These are phyloP conservation scores for Tetropium fuscum DNA, from an alignment of 2,888 invertebrate genomes.

Conservation along the genomic window DNA sequence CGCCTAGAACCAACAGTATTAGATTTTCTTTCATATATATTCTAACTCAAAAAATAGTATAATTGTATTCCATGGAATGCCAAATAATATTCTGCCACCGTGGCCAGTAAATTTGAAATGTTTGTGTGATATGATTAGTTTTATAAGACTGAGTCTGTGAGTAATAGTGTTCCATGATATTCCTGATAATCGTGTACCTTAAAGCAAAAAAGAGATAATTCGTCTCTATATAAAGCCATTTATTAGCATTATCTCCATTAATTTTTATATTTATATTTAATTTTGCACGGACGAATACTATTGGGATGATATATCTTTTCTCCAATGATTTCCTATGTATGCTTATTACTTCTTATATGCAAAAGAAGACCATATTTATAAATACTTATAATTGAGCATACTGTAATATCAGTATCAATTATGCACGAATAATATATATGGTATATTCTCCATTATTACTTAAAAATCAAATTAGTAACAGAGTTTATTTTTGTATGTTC, in stretches of 20 bases:
- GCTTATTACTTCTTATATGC: too few relatives aligned
- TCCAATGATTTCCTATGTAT: background rate
- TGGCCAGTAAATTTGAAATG: slow-evolving; percentile 26
- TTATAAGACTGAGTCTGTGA: slow-evolving; percentile 47
- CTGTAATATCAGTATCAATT: too few relatives aligned
- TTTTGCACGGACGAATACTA: background rate
- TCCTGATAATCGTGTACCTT: slow-evolving; percentile 22
- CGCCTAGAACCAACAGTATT: too few relatives aligned
- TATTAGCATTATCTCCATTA: background rate
- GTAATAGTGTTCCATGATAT: slow-evolving; percentile 41
- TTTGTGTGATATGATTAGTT: slow-evolving; percentile 46
- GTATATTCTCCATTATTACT: too few relatives aligned
- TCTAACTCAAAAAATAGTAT: too few relatives aligned
- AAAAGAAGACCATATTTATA: slow-evolving; percentile 1
- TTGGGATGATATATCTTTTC: background rate
- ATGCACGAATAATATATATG: too few relatives aligned
- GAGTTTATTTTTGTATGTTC: slow-evolving; percentile 14
- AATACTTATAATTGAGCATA: slow-evolving; percentile 1
- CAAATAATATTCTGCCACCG: too few relatives aligned
- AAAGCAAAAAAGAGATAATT: slow-evolving; percentile 11
- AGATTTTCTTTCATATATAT: too few relatives aligned
- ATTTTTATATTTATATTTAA: background rate
- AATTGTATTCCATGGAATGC: too few relatives aligned
- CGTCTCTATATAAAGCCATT: background rate
- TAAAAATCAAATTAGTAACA: background rate